A percentile compares a stretch with the other conserved stretches of the same genome.
phyloP scores from a whole-genome alignment of 2,797 vertebrate genomes.

The Atherinosoma microstoma region DNA sequence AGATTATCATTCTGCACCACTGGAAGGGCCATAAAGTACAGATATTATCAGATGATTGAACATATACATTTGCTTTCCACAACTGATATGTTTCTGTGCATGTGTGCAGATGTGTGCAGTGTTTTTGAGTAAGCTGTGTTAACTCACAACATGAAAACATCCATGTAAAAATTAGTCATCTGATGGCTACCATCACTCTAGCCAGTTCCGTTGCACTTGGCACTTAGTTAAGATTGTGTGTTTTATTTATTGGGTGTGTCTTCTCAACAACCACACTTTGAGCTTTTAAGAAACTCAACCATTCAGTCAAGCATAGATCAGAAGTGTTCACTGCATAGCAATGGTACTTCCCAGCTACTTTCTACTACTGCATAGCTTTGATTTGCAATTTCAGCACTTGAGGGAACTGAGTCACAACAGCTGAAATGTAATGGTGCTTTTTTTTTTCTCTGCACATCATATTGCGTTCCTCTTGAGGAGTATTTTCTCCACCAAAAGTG shows the following conservation, averaged over 20 bases:
- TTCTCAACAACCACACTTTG: conserved; percentile 22
- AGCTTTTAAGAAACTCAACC: conserved; percentile 34
- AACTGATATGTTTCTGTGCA: background rate
- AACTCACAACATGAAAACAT: conserved; percentile 7
- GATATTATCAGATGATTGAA: conserved; percentile 52
- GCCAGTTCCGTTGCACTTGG: conserved; percentile 5
- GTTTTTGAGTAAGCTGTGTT: conserved; percentile 3
- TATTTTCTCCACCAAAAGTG: conserved; percentile 52
- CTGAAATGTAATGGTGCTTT: conserved; percentile 51
- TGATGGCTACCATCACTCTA: background rate
- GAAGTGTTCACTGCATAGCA: conserved; percentile 42
- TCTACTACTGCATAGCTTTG: conserved; percentile 16
- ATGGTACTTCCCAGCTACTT: conserved; percentile 34
- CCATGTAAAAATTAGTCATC: conserved; percentile 20
- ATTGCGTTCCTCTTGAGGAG: conserved; percentile 49
- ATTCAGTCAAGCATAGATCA: conserved; percentile 28
- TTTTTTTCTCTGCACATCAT: conserved; percentile 53
- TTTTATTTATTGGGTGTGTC: conserved; percentile 11
- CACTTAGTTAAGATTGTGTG: conserved; percentile 17
- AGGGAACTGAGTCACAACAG: conserved; percentile 63
- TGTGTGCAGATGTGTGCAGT: background rate
- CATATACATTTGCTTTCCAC: conserved; percentile 27
- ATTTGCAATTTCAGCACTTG: conserved; percentile 59
- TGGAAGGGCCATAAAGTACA: conserved; percentile 31
- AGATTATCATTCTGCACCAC: conserved; percentile 33